Evolutionary conservation across 2,797 vertebrate genomes (phyloP).

Genomic region (Typhlichthys eigenmanni): DNA sequence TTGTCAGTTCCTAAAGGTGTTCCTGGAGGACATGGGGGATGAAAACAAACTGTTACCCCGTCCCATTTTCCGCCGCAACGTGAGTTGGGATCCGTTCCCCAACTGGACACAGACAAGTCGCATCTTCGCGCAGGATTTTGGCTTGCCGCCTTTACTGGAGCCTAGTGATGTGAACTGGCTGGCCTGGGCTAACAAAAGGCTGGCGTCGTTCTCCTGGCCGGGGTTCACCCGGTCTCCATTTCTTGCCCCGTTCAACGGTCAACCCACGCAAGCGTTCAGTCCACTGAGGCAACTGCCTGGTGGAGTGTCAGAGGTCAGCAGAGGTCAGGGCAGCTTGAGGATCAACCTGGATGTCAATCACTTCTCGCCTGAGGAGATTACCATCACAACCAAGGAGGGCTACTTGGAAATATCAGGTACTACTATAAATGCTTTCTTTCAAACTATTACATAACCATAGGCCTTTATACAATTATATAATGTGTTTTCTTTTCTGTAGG

Average conservation of each 20-base stretch:
- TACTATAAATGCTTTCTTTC: not conserved
- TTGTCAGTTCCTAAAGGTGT: slow-evolving; percentile 17
- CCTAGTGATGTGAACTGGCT: slow-evolving; percentile 70
- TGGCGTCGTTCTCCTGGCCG: slow-evolving; percentile 62
- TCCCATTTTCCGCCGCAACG: slow-evolving; percentile 71
- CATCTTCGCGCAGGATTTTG: slow-evolving; percentile 67
- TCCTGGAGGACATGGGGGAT: slow-evolving; percentile 60
- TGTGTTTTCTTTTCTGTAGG: not conserved
- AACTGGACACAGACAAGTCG: slow-evolving; percentile 69
- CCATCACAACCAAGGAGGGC: slow-evolving; percentile 69
- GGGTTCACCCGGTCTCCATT: slow-evolving; percentile 48
- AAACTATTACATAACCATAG: too few species aligned
- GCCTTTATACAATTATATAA: not conserved
- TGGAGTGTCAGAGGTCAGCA: slow-evolving; percentile 66
- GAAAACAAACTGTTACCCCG: slow-evolving; percentile 60
- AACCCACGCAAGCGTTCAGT: not conserved
- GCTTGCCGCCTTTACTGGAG: slow-evolving; percentile 73
- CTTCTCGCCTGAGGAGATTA: slow-evolving; percentile 73
- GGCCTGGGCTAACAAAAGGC: slow-evolving; percentile 69
- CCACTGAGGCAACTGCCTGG: slow-evolving; percentile 32
- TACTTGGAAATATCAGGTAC: slow-evolving; percentile 77
- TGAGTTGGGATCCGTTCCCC: slow-evolving; percentile 68
- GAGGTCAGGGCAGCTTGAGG: slow-evolving; percentile 68
- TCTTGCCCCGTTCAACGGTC: slow-evolving; percentile 44
- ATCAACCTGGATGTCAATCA: slow-evolving; percentile 73